phyloP scores from a whole-genome alignment of 2,888 invertebrate genomes.

The Monopis laevigella region DNA sequence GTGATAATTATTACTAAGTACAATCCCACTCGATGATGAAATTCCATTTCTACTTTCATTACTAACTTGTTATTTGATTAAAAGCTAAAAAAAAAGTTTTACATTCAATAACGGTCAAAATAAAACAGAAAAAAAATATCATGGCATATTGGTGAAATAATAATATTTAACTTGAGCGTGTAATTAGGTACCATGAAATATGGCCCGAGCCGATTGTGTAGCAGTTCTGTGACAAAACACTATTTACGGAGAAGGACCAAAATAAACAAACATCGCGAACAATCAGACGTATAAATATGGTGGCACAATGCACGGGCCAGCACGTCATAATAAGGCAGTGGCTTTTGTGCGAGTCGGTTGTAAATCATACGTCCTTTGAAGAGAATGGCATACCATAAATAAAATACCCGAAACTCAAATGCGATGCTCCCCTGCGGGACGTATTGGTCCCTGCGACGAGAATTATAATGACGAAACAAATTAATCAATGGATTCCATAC shows the following conservation, averaged over 20 bases:
- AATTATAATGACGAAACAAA: constrained; percentile 56
- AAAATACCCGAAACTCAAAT: constrained; percentile 51
- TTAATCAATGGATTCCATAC: constrained; percentile 51
- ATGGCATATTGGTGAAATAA: neutral
- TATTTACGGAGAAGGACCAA: constrained; percentile 60
- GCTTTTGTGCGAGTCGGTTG: constrained; percentile 52
- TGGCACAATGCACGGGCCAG: constrained; percentile 57
- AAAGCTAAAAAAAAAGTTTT: neutral
- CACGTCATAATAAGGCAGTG: constrained; percentile 62
- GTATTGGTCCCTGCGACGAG: constrained; percentile 44
- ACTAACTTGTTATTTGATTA: constrained; percentile 36
- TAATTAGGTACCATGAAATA: constrained; percentile 59
- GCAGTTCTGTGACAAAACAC: constrained; percentile 47
- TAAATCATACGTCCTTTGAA: constrained; percentile 64
- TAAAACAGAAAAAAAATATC: neutral
- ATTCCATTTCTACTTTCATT: constrained; percentile 51
- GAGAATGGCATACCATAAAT: constrained; percentile 62
- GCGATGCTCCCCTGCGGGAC: constrained; percentile 42
- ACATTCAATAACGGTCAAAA: neutral
- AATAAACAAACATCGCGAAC: constrained; percentile 62
- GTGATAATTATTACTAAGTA: constrained; percentile 54
- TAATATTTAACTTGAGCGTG: constrained; percentile 1
- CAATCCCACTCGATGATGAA: constrained; percentile 47
- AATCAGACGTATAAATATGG: constrained; percentile 54
- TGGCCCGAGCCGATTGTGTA: constrained; percentile 42